Conservation (phyloP, 2,113 vertebrate species). For the Syngnathus scovelli region DNA sequence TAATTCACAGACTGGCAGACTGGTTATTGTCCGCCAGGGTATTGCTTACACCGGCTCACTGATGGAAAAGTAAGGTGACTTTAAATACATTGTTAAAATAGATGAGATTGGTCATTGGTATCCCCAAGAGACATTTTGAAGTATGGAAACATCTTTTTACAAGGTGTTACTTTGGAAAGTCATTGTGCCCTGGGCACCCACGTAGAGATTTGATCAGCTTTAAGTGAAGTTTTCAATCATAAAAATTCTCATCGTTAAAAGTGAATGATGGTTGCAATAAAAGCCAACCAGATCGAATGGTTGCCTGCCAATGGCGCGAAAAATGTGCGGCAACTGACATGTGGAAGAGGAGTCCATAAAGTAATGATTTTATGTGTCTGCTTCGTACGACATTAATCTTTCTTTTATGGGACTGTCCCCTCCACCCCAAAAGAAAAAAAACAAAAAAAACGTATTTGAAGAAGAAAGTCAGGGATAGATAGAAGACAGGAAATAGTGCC, state of each 20-base stretch:
- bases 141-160: slow-evolving; percentile 29
- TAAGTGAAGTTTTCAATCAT: slow-evolving; percentile 44
- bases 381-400: neutral
- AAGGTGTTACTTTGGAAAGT: slow-evolving; percentile 25
- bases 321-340: slow-evolving; percentile 24
- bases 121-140: slow-evolving; percentile 18
- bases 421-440: neutral
- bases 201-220: slow-evolving; percentile 23
- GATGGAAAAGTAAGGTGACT: slow-evolving; percentile 3
- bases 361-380: neutral
- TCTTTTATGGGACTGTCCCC: neutral
- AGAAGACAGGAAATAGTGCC: neutral
- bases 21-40: neutral
- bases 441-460: neutral
- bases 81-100: neutral
- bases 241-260: slow-evolving; percentile 40
- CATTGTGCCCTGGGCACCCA: slow-evolving; percentile 28
- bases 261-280: slow-evolving; percentile 34
- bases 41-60: neutral
- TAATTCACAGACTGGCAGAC: neutral
- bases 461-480: neutral
- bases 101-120: slow-evolving; percentile 18
- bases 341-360: neutral
- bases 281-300: slow-evolving; percentile 24
- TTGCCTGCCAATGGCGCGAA: slow-evolving; percentile 22